Evolutionary conservation across 2,797 vertebrate species (phyloP).

Genomic region (Chromobotia macracanthus): DNA sequence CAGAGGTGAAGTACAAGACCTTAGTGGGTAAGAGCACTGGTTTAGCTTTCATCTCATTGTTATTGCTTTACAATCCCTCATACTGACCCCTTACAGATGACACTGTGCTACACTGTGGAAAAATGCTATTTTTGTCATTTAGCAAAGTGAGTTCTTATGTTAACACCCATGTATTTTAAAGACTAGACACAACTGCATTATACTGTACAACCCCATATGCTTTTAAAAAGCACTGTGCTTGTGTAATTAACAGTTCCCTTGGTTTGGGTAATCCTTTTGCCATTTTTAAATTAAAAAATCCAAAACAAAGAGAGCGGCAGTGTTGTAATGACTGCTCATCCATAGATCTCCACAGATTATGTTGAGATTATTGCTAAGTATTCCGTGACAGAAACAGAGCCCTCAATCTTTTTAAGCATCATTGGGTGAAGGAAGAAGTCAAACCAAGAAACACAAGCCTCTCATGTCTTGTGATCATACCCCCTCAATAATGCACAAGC

Average conservation of each 20-base stretch:
- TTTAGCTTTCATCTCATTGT: constrained; percentile 21
- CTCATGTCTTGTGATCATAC: not conserved
- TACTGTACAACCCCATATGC: not conserved
- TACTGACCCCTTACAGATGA: not conserved
- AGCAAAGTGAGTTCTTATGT: not conserved
- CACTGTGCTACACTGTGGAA: not conserved
- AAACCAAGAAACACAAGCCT: not conserved
- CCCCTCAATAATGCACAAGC: constrained; percentile 27
- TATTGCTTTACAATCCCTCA: constrained; percentile 37
- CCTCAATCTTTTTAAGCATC: not conserved
- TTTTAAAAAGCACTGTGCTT: not conserved
- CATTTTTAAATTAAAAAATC: not conserved
- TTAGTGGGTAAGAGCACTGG: constrained; percentile 7
- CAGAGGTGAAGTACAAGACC: constrained; percentile 7
- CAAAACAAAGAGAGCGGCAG: not conserved
- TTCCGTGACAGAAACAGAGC: not conserved
- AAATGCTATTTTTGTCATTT: not conserved
- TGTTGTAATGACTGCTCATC: not conserved
- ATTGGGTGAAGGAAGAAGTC: not conserved
- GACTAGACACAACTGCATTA: not conserved
- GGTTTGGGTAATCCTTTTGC: not conserved
- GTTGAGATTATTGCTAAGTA: not conserved
- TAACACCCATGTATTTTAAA: not conserved
- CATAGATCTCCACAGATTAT: not conserved
- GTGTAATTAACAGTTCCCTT: not conserved